These are phyloP conservation scores for Lanius collurio DNA, from an alignment of 2,113 vertebrate species.

Conservation along the genomic window DNA sequence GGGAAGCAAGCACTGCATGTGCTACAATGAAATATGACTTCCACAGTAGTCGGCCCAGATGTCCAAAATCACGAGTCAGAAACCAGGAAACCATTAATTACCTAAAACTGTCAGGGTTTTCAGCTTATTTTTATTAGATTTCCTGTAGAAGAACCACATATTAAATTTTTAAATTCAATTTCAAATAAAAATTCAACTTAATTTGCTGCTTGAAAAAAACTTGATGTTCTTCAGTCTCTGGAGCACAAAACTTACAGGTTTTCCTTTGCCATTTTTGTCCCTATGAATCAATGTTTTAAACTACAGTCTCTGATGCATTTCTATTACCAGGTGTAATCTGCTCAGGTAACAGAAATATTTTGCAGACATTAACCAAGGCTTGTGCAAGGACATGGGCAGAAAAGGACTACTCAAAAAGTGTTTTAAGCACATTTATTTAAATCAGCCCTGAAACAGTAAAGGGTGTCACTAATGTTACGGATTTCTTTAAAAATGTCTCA, in stretches of 20 bases:
- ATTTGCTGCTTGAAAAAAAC: background rate
- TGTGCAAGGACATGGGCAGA: background rate
- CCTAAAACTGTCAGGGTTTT: background rate
- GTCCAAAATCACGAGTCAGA: background rate
- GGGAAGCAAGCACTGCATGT: background rate
- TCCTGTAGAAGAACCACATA: background rate
- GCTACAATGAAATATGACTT: background rate
- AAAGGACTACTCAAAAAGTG: background rate
- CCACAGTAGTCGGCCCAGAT: background rate
- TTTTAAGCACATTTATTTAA: background rate
- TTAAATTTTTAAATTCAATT: background rate
- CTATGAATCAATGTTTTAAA: background rate
- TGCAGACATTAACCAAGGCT: background rate
- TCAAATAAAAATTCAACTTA: background rate
- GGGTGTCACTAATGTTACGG: background rate
- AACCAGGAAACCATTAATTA: background rate
- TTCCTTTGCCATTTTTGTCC: background rate
- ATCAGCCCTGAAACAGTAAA: background rate
- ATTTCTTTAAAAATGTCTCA: background rate
- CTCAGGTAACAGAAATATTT: background rate
- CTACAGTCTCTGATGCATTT: background rate
- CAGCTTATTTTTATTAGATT: background rate
- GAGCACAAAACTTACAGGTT: background rate
- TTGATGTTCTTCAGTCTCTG: background rate
- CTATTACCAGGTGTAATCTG: background rate